Evolutionary conservation across 2,888 invertebrate species (phyloP).

Genomic region (Oscheius myriophilus): DNA sequence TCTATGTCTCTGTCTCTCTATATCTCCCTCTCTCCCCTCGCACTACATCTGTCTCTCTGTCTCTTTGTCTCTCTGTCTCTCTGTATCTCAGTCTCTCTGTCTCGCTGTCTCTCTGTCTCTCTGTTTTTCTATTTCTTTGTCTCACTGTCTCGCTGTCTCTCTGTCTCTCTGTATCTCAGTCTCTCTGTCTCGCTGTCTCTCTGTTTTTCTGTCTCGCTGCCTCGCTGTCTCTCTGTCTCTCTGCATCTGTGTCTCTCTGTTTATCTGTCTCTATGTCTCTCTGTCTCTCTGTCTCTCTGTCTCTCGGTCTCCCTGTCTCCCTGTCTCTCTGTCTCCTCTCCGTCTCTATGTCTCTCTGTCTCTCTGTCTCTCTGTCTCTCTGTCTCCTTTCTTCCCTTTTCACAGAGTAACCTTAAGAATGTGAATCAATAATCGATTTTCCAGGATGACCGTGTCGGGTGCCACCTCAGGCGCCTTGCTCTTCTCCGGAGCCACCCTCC

Average conservation of each 20-base stretch:
- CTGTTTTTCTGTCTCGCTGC: not conserved
- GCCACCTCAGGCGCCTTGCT: slow-evolving; percentile 66
- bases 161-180: too few species aligned
- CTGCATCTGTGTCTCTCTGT: not conserved
- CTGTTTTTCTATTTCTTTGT: not conserved
- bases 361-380: not conserved
- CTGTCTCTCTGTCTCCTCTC: too few species aligned
- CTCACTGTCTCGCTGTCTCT: too few species aligned
- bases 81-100: too few species aligned
- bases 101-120: slow-evolving; percentile 1
- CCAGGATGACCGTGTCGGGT: slow-evolving; percentile 57
- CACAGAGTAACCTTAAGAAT: not conserved
- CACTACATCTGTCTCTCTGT: too few species aligned
- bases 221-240: not conserved
- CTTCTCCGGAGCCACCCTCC: slow-evolving; percentile 63
- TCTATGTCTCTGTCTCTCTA: not conserved
- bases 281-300: too few species aligned
- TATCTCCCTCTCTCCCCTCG: slow-evolving; percentile 3
- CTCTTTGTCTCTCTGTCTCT: too few species aligned
- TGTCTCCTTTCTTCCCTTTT: not conserved
- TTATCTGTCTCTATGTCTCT: too few species aligned
- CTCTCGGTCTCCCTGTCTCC: too few species aligned
- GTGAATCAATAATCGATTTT: not conserved
- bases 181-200: not conserved
- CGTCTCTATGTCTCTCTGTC: not conserved